A percentile compares a stretch with the other conserved stretches of the same genome.
phyloP scores from a whole-genome alignment of 2,113 vertebrate species.

The Empidonax alnorum region DNA sequence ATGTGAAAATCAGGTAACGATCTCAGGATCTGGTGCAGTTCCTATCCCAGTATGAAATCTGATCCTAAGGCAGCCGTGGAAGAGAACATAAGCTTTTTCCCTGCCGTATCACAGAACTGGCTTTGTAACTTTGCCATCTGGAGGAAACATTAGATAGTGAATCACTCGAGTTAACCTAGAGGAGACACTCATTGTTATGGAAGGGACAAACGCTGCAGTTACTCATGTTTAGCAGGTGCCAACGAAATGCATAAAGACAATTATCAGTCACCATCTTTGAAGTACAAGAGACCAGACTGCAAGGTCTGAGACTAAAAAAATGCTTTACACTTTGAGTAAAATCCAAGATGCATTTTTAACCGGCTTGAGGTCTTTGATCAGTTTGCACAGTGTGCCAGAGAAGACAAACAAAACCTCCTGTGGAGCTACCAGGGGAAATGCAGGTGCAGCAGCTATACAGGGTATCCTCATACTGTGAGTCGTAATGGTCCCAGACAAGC shows the following conservation, averaged over 20 bases:
- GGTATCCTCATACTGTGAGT: slow-evolving; percentile 8
- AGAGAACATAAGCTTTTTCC: background rate
- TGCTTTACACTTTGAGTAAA: slow-evolving; percentile 31
- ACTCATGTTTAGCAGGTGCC: slow-evolving; percentile 59
- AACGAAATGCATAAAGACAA: slow-evolving; percentile 47
- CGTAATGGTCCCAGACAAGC: background rate
- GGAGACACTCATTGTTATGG: slow-evolving; percentile 27
- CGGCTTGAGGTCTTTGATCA: slow-evolving; percentile 36
- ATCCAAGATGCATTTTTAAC: slow-evolving; percentile 37
- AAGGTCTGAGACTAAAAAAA: slow-evolving; percentile 18
- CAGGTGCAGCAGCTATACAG: slow-evolving; percentile 38
- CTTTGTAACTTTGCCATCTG: slow-evolving; percentile 63
- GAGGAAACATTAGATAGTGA: slow-evolving; percentile 61
- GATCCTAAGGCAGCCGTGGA: slow-evolving; percentile 46
- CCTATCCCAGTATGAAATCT: slow-evolving; percentile 15
- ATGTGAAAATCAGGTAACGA: background rate
- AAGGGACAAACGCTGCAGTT: background rate
- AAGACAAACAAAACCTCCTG: slow-evolving; percentile 54
- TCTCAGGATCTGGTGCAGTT: slow-evolving; percentile 21
- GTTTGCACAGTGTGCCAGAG: background rate
- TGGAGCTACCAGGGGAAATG: slow-evolving; percentile 47
- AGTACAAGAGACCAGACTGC: background rate
- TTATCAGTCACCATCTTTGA: slow-evolving; percentile 59
- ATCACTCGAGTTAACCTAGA: slow-evolving; percentile 31
- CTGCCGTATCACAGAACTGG: background rate